Evolutionary conservation across 2,888 invertebrate genomes (phyloP).

Genomic region (Alloplasta piceator): DNA sequence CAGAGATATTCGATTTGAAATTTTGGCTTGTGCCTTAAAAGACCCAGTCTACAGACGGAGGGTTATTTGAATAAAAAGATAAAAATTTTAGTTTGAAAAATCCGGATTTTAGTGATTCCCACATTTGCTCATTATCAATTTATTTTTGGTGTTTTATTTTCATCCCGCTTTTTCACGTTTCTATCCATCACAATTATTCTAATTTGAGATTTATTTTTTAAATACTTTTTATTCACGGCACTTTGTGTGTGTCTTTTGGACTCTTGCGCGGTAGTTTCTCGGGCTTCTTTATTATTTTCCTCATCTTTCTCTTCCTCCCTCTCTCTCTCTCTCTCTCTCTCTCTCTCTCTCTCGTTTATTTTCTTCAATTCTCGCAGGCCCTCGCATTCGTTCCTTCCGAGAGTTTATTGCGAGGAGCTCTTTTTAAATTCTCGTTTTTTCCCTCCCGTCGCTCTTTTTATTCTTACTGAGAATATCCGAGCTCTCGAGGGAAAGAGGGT

Average conservation of each 20-base stretch:
- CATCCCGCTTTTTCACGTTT: conserved; percentile 18
- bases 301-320: conserved; percentile 1
- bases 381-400: conserved; percentile 32
- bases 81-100: conserved; percentile 6
- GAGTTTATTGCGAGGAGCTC: conserved; percentile 66
- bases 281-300: conserved; percentile 28
- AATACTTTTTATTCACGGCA: conserved; percentile 51
- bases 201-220: conserved; percentile 4
- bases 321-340: conserved; percentile 10
- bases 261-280: conserved; percentile 9
- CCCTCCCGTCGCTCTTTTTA: conserved; percentile 40
- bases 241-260: conserved; percentile 44
- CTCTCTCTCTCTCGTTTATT: conserved; percentile 37
- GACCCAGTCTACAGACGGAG: no score
- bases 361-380: conserved; percentile 2
- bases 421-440: conserved; percentile 39
- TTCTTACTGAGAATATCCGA: conserved; percentile 12
- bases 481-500: conserved; percentile 66
- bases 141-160: conserved; percentile 18
- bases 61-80: no score
- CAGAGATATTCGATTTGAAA: no score
- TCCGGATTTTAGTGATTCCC: no score
- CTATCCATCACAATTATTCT: neutral
- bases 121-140: no score
- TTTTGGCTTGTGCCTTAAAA: no score